Evolutionary conservation across 2,113 vertebrate genomes (phyloP), one percentile per base, ranked within the genome.

Genomic region (Thermophis baileyi): DNA sequence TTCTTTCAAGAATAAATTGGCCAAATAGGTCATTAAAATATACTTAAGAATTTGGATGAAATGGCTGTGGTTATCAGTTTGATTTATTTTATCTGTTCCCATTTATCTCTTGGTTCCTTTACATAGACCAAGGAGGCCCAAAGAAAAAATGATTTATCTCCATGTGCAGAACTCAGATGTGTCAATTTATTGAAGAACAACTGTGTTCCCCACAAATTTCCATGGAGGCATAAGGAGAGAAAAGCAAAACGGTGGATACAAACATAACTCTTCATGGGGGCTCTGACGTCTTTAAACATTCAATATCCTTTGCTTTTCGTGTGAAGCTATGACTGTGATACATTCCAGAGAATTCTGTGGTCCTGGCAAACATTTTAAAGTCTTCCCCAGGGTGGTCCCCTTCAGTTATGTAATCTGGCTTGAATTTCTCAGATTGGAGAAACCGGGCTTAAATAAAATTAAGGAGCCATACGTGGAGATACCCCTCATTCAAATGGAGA

Each of bases 121-220:
- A 89, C 25, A 0, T 95, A 97, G 97, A 85, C 88, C 95, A 94
- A 51, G 94, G 81, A 97, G 91, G 95, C 94, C 25, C 9, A 97
- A 96, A 94, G 95, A 96, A 91, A 97, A 96, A 40, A 90, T 3
- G 0, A 94, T 97, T 95, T 97, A 97, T 92, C 94, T 97, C 44
- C 96, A 95, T 0, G 94, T 96, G 92, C 88, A 93, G 93, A 96
- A 93, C 88, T 49, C 90, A 2, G 88, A 97, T 86, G 24, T n/a
- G 87, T 49, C 40, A 18, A 55, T n/a, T 4, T 94, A 69, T 40
- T 97, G 91, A 94, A 88, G 81, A 89, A 89, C 22, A 93, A 85
- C 0, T 0, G 0, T 7, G 85, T 86, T 46, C 16, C 22, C 11
- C 90, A 0, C 90, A 0, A 44, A 40, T 88, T 93, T 35, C 16